phyloP scores from a whole-genome alignment of 2,797 vertebrate genomes.

The Gallinago stenura region DNA sequence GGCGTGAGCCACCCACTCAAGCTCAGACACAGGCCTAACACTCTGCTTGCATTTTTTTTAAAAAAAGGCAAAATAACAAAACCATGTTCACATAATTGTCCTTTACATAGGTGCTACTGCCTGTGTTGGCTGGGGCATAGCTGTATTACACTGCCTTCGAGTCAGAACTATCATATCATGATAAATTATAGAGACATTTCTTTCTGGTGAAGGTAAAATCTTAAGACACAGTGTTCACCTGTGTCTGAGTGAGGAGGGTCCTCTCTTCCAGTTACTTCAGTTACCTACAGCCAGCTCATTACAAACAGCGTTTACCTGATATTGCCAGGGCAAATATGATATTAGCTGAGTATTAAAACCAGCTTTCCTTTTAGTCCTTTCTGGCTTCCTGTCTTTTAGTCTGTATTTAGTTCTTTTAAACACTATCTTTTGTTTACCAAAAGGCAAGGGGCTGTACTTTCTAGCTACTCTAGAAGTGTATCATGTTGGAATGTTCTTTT shows the following conservation, averaged over 20 bases:
- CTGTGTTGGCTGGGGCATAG: neutral
- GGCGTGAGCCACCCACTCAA: slow-evolving; percentile 19
- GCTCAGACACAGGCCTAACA: neutral
- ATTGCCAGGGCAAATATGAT: neutral
- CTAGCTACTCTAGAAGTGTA: neutral
- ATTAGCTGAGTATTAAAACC: neutral
- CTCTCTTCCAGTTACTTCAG: neutral
- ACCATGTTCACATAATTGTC: neutral
- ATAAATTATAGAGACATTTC: neutral
- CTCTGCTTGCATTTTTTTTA: neutral
- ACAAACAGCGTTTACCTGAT: neutral
- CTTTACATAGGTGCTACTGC: neutral
- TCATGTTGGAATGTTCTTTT: neutral
- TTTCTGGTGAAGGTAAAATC: neutral
- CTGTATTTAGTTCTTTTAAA: neutral
- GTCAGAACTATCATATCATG: neutral
- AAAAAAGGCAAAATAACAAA: neutral
- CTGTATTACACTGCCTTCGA: neutral
- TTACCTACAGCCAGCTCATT: neutral
- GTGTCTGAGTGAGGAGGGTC: neutral
- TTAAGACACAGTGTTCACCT: neutral
- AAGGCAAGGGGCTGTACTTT: neutral
- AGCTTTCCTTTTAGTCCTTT: neutral
- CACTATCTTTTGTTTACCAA: neutral
- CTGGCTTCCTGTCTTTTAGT: neutral